phyloP scores from a whole-genome alignment of 2,888 invertebrate species.

The Dynastes grantii region DNA sequence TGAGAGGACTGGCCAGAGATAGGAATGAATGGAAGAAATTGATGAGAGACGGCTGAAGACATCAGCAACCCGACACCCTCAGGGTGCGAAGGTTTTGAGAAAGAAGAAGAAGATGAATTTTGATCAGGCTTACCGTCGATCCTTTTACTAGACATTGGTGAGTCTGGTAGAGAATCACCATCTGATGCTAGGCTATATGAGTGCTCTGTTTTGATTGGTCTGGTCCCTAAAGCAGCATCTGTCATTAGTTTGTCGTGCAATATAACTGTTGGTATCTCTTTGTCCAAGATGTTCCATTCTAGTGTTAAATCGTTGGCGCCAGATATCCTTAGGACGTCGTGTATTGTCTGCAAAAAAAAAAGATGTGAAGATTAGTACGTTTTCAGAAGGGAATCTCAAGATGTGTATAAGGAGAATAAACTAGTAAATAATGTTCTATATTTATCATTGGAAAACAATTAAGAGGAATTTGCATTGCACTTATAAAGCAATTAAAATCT shows the following conservation, averaged over 20 bases:
- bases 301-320: constrained; percentile 78
- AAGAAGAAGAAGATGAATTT: neutral
- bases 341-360: constrained; percentile 65
- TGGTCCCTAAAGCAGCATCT: constrained; percentile 85
- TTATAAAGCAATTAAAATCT: neutral
- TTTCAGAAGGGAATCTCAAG: too few relatives aligned
- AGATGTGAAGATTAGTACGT: too few relatives aligned
- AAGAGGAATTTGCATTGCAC: too few relatives aligned
- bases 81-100: too few relatives aligned
- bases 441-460: neutral
- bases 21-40: too few relatives aligned
- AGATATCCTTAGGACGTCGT: constrained; percentile 62
- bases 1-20: too few relatives aligned
- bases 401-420: too few relatives aligned
- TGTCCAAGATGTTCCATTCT: constrained; percentile 80
- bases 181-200: constrained; percentile 89
- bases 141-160: constrained; percentile 76
- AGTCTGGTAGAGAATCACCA: constrained; percentile 80
- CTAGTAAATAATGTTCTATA: too few relatives aligned
- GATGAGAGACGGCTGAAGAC: too few relatives aligned
- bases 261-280: constrained; percentile 79
- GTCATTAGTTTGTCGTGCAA: constrained; percentile 93
- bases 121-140: constrained; percentile 78
- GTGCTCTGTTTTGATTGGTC: constrained; percentile 94
- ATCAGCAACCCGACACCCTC: too few relatives aligned